phyloP scores from a whole-genome alignment of 2,888 invertebrate species.

The Blastobasis lacticolella region DNA sequence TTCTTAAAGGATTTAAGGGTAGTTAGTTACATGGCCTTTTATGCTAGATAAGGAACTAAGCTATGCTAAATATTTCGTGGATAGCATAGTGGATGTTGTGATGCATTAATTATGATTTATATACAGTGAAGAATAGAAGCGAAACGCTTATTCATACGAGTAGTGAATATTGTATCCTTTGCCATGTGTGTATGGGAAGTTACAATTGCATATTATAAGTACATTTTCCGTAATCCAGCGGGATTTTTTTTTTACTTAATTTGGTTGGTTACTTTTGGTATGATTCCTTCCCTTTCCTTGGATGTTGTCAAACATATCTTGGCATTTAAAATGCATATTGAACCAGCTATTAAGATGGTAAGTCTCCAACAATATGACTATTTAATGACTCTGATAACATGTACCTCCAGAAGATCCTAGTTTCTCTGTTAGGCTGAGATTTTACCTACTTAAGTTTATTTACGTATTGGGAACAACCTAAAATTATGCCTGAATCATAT shows the following conservation, averaged over 20 bases:
- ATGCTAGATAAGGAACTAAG: constrained; percentile 55
- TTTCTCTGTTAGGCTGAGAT: too few species aligned
- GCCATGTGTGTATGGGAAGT: constrained; percentile 41
- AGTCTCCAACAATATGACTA: too few species aligned
- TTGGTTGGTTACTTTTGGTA: constrained; percentile 21
- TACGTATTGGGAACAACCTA: too few species aligned
- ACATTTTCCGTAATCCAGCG: constrained; percentile 29
- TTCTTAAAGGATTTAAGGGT: constrained; percentile 69
- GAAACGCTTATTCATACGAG: constrained; percentile 28
- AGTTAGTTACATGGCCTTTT: constrained; percentile 69
- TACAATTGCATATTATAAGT: constrained; percentile 41
- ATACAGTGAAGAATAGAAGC: constrained; percentile 16
- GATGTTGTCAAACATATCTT: constrained; percentile 40
- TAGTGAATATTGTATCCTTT: constrained; percentile 35
- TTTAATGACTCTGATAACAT: too few species aligned
- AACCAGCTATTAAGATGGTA: too few species aligned
- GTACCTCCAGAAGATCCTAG: too few species aligned
- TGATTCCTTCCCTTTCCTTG: constrained; percentile 25
- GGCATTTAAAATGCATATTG: constrained; percentile 17
- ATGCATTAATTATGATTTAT: constrained; percentile 39
- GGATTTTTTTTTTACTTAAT: constrained; percentile 25
- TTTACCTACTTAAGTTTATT: too few species aligned
- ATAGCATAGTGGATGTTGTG: constrained; percentile 50
- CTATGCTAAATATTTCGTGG: constrained; percentile 46
- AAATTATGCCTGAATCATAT: too few species aligned